Conservation (phyloP, 1,140 invertebrate species). For the Saccostrea glomerata region DNA sequence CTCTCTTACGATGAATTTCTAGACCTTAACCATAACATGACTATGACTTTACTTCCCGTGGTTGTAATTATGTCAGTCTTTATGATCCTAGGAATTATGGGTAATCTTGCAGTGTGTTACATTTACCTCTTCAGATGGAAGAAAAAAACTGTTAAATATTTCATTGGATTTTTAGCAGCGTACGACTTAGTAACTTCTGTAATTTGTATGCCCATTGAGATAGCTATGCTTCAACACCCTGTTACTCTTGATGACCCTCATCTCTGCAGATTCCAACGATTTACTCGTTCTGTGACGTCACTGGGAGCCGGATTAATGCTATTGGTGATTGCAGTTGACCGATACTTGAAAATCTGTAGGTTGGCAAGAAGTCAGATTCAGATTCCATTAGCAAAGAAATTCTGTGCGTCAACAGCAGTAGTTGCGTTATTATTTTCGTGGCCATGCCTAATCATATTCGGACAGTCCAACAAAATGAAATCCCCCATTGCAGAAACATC, state of each 20-base stretch:
- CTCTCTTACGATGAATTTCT: neutral
- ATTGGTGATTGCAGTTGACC: slow-evolving; percentile 50
- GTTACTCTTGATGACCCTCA: slow-evolving; percentile 18
- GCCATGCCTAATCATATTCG: slow-evolving; percentile 52
- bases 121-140: slow-evolving; percentile 52
- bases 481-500: slow-evolving; percentile 45
- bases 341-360: slow-evolving; percentile 50
- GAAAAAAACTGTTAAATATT: slow-evolving; percentile 51
- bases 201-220: slow-evolving; percentile 56
- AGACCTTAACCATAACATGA: neutral
- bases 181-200: slow-evolving; percentile 46
- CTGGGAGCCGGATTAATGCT: slow-evolving; percentile 48
- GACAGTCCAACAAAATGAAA: neutral
- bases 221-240: slow-evolving; percentile 50
- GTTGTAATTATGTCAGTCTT: slow-evolving; percentile 36
- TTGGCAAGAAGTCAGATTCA: slow-evolving; percentile 31
- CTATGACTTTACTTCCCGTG: slow-evolving; percentile 34
- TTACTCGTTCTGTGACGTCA: slow-evolving; percentile 53
- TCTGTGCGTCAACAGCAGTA: slow-evolving; percentile 37
- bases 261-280: slow-evolving; percentile 49
- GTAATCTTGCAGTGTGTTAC: slow-evolving; percentile 50
- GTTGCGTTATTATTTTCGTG: slow-evolving; percentile 44
- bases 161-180: slow-evolving; percentile 49
- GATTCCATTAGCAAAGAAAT: slow-evolving; percentile 13
- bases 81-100: slow-evolving; percentile 50